Evolutionary conservation across 2,113 vertebrate genomes (phyloP).

Genomic region (cattle (Bos taurus)): DNA sequence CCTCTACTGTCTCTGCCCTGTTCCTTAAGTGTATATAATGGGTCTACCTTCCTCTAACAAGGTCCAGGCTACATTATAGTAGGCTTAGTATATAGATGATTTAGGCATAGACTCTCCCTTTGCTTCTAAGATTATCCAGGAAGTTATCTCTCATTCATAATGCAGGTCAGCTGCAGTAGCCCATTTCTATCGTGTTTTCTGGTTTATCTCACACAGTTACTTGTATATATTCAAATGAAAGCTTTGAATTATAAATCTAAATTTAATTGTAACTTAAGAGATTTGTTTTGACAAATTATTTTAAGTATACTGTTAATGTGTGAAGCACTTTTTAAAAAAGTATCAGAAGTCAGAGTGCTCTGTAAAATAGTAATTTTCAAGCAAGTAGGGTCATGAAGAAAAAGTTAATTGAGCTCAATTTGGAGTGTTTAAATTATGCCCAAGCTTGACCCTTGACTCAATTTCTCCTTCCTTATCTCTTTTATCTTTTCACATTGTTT

Average conservation of each 20-base stretch:
- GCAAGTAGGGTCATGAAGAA: background rate
- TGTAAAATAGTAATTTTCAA: slow-evolving; percentile 48
- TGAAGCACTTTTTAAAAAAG: slow-evolving; percentile 41
- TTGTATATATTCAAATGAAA: slow-evolving; percentile 35
- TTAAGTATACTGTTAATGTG: slow-evolving; percentile 23
- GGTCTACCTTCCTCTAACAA: background rate
- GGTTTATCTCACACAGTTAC: background rate
- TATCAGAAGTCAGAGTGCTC: slow-evolving; percentile 31
- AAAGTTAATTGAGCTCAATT: slow-evolving; percentile 6
- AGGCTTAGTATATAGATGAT: background rate
- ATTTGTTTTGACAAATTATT: slow-evolving; percentile 43
- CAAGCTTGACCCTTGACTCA: slow-evolving; percentile 3
- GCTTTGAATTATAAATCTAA: slow-evolving; percentile 16
- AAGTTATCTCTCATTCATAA: background rate
- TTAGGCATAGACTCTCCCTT: background rate
- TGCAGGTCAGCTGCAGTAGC: background rate
- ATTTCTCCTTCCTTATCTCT: background rate
- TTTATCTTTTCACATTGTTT: background rate
- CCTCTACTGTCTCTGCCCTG: background rate
- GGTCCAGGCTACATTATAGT: background rate
- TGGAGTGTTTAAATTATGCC: slow-evolving; percentile 36
- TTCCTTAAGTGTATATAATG: background rate
- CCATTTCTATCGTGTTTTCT: background rate
- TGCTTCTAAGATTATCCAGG: slow-evolving; percentile 2
- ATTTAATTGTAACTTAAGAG: slow-evolving; percentile 28